Evolutionary conservation across 37 sponge, comb jelly and placozoan genomes (phyloP), one percentile per base, ranked within the genome.

Genomic region (Halisarca cf. caerulea): DNA sequence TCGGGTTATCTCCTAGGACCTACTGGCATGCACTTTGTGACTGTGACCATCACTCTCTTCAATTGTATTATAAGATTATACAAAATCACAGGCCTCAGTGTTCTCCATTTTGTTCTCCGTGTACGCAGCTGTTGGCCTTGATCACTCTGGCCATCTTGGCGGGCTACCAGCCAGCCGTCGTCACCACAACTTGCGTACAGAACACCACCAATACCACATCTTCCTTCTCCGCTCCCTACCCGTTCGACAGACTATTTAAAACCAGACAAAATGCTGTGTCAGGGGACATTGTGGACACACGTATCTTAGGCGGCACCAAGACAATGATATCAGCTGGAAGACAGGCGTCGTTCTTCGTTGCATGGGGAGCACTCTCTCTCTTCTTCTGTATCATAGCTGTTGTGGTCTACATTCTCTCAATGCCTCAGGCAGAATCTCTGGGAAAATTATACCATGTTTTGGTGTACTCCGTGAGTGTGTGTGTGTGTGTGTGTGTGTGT

Each of bases 281-380:
- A 5, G 30, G 64, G 7, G 64, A 30, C 64, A 30, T 62, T 20
- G 6, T 7, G 64, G 6, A 20, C 15, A n/a, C n/a, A n/a, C n/a
- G n/a, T n/a, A n/a, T n/a, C n/a, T n/a, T n/a, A n/a, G 18, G 18
- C 15, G 25, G 30, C 6, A 30, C 64, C 7, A 8, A 6, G 30
- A 28, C 30, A 62, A 62, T 62, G 64, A 62, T 62, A 30, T 62
- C 64, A 7, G 64, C 64, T 15, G 33, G 68, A 66, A 58, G 89
- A 4, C 85, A 83, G 33, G 89, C 89, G 0, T 54, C 85, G 87
- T 90, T 80, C 78, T 94, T 86, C 86, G 94, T 94, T 0, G 88
- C 83, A 27, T 85, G 88, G 89, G 89, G 91, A 15, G 87, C 88
- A 23, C 40, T 94, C 27, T 81, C 94, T 3, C 78, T 94, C 70